Conservation (phyloP, 2,113 vertebrate genomes). For the Ictidomys tridecemlineatus region DNA sequence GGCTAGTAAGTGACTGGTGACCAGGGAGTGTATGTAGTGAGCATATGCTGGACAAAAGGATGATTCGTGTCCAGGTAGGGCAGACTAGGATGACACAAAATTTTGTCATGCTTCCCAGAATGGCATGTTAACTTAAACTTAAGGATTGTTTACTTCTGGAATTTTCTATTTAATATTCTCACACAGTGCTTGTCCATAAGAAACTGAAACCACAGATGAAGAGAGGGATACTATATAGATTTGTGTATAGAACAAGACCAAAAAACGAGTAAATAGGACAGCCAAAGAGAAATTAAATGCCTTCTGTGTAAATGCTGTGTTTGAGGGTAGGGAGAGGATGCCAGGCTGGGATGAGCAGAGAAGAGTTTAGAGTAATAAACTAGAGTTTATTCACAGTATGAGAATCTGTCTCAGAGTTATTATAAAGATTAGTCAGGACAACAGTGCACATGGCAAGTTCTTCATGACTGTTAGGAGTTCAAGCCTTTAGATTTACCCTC, state of each 20-base stretch:
- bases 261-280: not conserved
- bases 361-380: not conserved
- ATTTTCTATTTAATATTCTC: not conserved
- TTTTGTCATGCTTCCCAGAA: not conserved
- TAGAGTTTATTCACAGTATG: not conserved
- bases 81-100: not conserved
- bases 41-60: not conserved
- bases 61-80: not conserved
- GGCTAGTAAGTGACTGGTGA: not conserved
- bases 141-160: not conserved
- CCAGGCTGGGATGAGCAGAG: not conserved
- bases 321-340: not conserved
- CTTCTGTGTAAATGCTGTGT: not conserved
- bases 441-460: not conserved
- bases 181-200: too few relatives aligned
- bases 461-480: not conserved
- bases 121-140: not conserved
- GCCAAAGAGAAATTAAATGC: not conserved
- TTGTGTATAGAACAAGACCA: slow-evolving; percentile 31
- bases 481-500: not conserved
- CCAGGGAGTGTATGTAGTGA: too few relatives aligned
- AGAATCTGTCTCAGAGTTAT: not conserved
- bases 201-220: not conserved
- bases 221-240: not conserved
- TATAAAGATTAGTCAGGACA: not conserved